Evolutionary conservation across 1,140 invertebrate species (phyloP).

Genomic region (Drosophila busckii): DNA sequence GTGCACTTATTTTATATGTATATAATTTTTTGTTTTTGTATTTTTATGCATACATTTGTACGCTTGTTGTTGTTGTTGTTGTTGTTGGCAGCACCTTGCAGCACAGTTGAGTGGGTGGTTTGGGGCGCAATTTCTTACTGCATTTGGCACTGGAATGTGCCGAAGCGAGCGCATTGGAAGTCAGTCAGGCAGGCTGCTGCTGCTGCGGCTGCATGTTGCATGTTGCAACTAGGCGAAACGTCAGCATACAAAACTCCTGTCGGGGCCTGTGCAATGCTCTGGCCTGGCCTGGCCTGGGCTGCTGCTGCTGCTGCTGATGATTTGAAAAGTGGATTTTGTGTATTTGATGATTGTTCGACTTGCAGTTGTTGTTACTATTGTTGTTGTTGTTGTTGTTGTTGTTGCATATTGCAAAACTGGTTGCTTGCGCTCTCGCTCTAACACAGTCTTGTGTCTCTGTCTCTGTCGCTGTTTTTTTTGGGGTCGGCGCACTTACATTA

Average conservation of each 20-base stretch:
- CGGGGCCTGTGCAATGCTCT: conserved; percentile 17
- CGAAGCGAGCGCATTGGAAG: conserved; percentile 32
- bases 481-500: too few relatives aligned
- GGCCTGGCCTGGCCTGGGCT: conserved; percentile 11
- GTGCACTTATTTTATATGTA: neutral
- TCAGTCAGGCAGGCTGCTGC: conserved; percentile 7
- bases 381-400: conserved; percentile 16
- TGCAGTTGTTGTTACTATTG: conserved; percentile 24
- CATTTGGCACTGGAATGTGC: conserved; percentile 58
- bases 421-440: conserved; percentile 37
- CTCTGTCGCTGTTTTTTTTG: neutral
- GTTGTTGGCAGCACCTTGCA: conserved; percentile 33
- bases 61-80: conserved; percentile 1
- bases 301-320: conserved; percentile 49
- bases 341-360: conserved; percentile 73
- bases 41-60: neutral
- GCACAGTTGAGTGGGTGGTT: conserved; percentile 18
- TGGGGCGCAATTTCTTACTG: conserved; percentile 28
- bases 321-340: conserved; percentile 73
- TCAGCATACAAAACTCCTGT: neutral
- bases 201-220: conserved; percentile 65
- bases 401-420: conserved; percentile 55
- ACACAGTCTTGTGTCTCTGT: conserved; percentile 9
- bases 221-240: conserved; percentile 25
- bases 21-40: conserved; percentile 8